Evolutionary conservation across 53 echinoderm and acorn worm genomes (phyloP).

Genomic region (Glandiceps talaboti): DNA sequence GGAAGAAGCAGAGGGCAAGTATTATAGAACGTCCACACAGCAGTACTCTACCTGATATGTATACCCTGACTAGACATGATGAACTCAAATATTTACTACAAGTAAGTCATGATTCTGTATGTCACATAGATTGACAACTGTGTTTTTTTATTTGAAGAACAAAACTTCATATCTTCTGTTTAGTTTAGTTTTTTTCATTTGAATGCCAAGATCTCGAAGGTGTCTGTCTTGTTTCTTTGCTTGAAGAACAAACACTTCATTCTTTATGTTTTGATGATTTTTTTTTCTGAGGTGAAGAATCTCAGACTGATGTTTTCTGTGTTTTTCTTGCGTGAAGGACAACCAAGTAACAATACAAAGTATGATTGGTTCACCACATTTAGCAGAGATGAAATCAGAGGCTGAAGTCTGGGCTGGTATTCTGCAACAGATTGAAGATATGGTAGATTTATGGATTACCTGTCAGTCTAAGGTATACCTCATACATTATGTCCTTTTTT

Average conservation of each 20-base stretch:
- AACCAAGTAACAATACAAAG: conserved; percentile 79
- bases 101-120: conserved; percentile 23
- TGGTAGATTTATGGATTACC: conserved; percentile 56
- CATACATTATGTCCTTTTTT: too few relatives aligned
- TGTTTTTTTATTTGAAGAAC: too few relatives aligned
- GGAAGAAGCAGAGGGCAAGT: conserved; percentile 4
- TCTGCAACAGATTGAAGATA: conserved; percentile 54
- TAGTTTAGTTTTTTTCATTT: too few relatives aligned
- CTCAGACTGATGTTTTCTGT: too few relatives aligned
- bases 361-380: conserved; percentile 93
- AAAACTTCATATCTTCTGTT: too few relatives aligned
- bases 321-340: conserved; percentile 27
- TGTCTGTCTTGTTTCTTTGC: too few relatives aligned
- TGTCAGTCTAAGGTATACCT: conserved; percentile 68
- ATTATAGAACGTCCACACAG: conserved; percentile 7
- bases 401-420: conserved; percentile 69
- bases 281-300: too few relatives aligned
- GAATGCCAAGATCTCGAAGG: too few relatives aligned
- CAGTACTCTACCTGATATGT: conserved; percentile 54
- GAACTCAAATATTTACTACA: conserved; percentile 81
- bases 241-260: too few relatives aligned
- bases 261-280: too few relatives aligned
- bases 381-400: conserved; percentile 70
- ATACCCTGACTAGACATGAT: conserved; percentile 57
- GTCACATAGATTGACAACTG: too few relatives aligned